phyloP scores from a whole-genome alignment of 2,797 vertebrate species.

The Psittacula derbiana region DNA sequence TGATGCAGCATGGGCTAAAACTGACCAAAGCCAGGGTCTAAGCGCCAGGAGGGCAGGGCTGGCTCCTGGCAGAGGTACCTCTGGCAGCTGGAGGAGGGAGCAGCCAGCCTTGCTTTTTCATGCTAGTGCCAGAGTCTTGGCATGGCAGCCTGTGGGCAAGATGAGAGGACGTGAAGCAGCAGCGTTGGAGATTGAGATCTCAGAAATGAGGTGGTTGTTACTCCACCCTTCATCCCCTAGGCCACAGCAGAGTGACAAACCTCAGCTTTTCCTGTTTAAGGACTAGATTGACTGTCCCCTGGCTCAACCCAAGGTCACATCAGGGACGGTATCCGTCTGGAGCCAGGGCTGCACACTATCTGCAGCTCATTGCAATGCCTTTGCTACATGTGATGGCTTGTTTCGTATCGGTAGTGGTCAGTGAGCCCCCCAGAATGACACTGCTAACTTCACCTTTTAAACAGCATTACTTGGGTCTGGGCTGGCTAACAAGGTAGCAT shows the following conservation, averaged over 20 bases:
- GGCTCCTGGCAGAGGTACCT: background rate
- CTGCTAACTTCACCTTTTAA: background rate
- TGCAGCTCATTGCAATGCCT: background rate
- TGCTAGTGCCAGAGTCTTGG: background rate
- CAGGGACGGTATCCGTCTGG: background rate
- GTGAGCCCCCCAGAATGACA: background rate
- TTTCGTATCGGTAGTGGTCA: background rate
- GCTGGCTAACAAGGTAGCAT: background rate
- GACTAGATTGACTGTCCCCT: background rate
- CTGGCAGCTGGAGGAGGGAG: background rate
- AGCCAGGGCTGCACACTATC: background rate
- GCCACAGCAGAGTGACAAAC: background rate
- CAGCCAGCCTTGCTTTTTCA: background rate
- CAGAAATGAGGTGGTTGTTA: background rate
- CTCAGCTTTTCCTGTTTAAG: accelerated
- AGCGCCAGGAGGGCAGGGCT: background rate
- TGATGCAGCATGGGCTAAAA: accelerated
- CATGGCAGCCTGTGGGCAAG: background rate
- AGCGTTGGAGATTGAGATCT: background rate
- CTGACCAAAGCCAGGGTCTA: background rate
- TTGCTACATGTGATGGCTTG: accelerated
- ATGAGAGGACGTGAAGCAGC: accelerated
- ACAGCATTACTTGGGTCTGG: accelerated
- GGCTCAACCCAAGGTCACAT: background rate
- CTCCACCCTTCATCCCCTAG: background rate